Evolutionary conservation across 2,888 invertebrate species (phyloP).

Genomic region (Parapristionchus giblindavisi): DNA sequence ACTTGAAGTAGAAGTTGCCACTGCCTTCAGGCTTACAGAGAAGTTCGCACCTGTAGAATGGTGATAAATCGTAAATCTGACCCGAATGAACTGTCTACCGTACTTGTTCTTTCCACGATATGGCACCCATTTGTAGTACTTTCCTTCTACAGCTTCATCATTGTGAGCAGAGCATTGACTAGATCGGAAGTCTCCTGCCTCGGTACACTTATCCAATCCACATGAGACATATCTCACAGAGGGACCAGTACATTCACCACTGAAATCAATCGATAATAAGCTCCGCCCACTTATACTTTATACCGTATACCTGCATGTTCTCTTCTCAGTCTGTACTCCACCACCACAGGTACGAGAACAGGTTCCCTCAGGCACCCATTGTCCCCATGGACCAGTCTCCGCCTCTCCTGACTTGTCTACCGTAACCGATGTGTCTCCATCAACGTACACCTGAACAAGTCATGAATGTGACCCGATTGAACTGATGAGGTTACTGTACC

Average conservation of each 20-base stretch:
- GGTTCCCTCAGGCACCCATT: slow-evolving; percentile 83
- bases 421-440: slow-evolving; percentile 65
- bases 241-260: slow-evolving; percentile 79
- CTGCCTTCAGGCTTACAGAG: slow-evolving; percentile 89
- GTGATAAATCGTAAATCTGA: background rate
- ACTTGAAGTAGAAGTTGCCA: slow-evolving; percentile 89
- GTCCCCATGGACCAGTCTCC: slow-evolving; percentile 73
- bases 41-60: slow-evolving; percentile 79
- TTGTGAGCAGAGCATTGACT: slow-evolving; percentile 90
- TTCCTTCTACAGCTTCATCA: slow-evolving; percentile 82
- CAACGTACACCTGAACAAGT: slow-evolving; percentile 55
- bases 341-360: slow-evolving; percentile 91
- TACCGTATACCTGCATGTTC: slow-evolving; percentile 71
- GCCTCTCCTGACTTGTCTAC: slow-evolving; percentile 65
- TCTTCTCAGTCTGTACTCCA: slow-evolving; percentile 86
- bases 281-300: background rate
- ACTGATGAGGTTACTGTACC: slow-evolving; percentile 38
- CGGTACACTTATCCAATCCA: slow-evolving; percentile 80
- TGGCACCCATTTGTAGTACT: slow-evolving; percentile 77
- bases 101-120: slow-evolving; percentile 68
- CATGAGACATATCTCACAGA: slow-evolving; percentile 87
- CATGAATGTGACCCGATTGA: background rate
- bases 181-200: slow-evolving; percentile 80
- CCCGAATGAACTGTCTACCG: slow-evolving; percentile 21
- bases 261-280: slow-evolving; percentile 17